Percentiles rank a stretch among this genome's conserved stretches.
Evolutionary conservation across 2,113 vertebrate species (phyloP).

Genomic region (Grammomys dolichurus): DNA sequence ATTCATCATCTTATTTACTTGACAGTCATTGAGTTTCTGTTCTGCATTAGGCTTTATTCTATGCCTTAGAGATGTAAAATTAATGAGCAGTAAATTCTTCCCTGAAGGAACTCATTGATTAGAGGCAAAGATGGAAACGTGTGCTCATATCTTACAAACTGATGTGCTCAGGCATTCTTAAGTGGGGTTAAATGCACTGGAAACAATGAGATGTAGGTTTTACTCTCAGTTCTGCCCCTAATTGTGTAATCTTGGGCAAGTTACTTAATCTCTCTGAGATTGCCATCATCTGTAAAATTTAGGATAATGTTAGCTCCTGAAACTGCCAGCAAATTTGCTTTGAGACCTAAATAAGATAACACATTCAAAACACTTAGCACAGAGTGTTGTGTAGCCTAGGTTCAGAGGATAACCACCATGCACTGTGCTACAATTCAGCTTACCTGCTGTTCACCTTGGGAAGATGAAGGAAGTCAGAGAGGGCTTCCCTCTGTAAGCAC

Average conservation of each 20-base stretch:
- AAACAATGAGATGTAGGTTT: neutral
- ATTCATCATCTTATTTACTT: constrained; percentile 63
- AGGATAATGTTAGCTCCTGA: constrained; percentile 16
- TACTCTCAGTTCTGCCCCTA: neutral
- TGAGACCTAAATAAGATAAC: constrained; percentile 38
- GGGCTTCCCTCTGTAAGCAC: neutral
- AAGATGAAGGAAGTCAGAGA: neutral
- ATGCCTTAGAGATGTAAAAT: constrained; percentile 48
- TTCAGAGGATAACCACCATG: neutral
- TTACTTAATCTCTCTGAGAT: constrained; percentile 45
- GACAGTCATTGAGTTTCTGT: constrained; percentile 38
- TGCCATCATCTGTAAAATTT: constrained; percentile 31
- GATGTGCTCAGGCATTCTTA: neutral
- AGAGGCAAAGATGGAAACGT: constrained; percentile 47
- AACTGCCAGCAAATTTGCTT: neutral
- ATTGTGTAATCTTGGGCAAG: neutral
- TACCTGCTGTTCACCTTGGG: neutral
- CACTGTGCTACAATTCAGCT: neutral
- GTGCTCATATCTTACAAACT: constrained; percentile 12
- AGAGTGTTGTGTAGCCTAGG: neutral
- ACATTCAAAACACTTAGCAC: neutral
- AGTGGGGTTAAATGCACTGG: neutral
- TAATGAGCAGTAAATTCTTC: constrained; percentile 71
- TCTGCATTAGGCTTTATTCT: constrained; percentile 47
- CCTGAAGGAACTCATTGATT: constrained; percentile 60